Evolutionary conservation across 2,797 vertebrate genomes (phyloP).

Genomic region (Dendrocincla fuliginosa): DNA sequence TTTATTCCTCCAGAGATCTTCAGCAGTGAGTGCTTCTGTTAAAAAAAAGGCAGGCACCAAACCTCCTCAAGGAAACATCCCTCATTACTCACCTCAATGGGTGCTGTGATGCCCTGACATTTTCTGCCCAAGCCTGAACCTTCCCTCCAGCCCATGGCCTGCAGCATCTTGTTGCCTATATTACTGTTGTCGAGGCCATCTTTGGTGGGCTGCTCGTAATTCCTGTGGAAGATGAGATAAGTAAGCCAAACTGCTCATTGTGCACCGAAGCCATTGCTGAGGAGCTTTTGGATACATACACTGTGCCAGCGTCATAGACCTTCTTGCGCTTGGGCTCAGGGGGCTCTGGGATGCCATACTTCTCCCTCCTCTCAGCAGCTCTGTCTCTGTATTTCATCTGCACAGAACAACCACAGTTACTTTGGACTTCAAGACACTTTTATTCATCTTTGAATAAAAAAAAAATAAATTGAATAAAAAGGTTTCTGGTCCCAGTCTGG

Average conservation of each 20-base stretch:
- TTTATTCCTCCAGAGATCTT: background rate
- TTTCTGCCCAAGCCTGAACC: slow-evolving; percentile 95
- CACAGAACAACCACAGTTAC: background rate
- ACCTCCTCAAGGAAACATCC: background rate
- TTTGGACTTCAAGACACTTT: background rate
- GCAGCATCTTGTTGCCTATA: slow-evolving; percentile 99
- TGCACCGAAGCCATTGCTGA: fast-evolving
- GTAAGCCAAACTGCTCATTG: background rate
- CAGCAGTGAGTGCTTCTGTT: background rate
- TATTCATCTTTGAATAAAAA: background rate
- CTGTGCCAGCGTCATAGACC: slow-evolving; percentile 86
- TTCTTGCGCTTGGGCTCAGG: slow-evolving; percentile 97
- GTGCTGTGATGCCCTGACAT: slow-evolving; percentile 96
- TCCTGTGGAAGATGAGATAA: slow-evolving; percentile 75
- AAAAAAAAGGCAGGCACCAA: background rate
- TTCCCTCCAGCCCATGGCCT: slow-evolving; percentile 99
- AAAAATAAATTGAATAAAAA: background rate
- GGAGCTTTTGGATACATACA: slow-evolving; percentile 78
- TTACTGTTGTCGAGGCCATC: slow-evolving; percentile 97
- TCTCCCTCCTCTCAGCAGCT: slow-evolving; percentile 95
- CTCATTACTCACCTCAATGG: slow-evolving; percentile 86
- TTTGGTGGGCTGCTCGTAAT: slow-evolving; percentile 98
- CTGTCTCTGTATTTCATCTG: slow-evolving; percentile 97
- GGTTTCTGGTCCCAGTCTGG: background rate
- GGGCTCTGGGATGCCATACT: slow-evolving; percentile 96